Conservation (phyloP, 2,888 invertebrate genomes). For the Leptura quadrifasciata region DNA sequence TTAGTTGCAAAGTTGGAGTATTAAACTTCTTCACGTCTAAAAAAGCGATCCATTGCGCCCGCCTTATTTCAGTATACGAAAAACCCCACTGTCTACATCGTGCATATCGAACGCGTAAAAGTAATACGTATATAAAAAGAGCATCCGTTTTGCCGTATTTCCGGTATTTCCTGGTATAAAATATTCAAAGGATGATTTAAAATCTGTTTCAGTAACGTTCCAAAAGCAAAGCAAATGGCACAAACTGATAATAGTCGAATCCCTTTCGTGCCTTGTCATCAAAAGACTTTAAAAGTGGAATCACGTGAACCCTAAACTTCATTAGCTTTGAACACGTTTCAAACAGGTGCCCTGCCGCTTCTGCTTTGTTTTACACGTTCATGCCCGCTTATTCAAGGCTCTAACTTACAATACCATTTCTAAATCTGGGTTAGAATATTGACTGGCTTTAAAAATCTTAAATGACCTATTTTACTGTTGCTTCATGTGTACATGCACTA, state of each 20-base stretch:
- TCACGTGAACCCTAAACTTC: conserved; percentile 41
- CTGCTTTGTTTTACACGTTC: conserved; percentile 41
- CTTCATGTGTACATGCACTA: not conserved
- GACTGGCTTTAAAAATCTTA: conserved; percentile 6
- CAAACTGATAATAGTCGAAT: conserved; percentile 32
- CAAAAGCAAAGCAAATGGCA: conserved; percentile 34
- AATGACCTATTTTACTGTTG: conserved; percentile 1
- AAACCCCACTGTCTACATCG: not conserved
- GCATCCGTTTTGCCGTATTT: conserved; percentile 25
- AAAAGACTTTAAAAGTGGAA: conserved; percentile 37
- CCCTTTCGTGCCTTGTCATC: conserved; percentile 13
- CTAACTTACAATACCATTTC: conserved; percentile 12
- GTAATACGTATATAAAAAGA: conserved; percentile 14
- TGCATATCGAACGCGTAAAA: conserved; percentile 23
- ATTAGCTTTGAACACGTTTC: conserved; percentile 44
- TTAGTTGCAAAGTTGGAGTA: no score
- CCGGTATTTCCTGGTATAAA: conserved; percentile 19
- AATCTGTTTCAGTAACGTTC: conserved; percentile 15
- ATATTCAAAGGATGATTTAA: conserved; percentile 36
- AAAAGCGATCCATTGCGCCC: no score
- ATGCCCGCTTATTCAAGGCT: conserved; percentile 28
- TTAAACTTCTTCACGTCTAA: no score
- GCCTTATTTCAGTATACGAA: conserved; percentile 1
- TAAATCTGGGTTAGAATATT: conserved; percentile 33
- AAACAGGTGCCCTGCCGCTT: conserved; percentile 44